Percentiles rank a stretch among this genome's conserved stretches.
Conservation (phyloP, 2,113 vertebrate species). For the Lepisosteus oculatus region DNA sequence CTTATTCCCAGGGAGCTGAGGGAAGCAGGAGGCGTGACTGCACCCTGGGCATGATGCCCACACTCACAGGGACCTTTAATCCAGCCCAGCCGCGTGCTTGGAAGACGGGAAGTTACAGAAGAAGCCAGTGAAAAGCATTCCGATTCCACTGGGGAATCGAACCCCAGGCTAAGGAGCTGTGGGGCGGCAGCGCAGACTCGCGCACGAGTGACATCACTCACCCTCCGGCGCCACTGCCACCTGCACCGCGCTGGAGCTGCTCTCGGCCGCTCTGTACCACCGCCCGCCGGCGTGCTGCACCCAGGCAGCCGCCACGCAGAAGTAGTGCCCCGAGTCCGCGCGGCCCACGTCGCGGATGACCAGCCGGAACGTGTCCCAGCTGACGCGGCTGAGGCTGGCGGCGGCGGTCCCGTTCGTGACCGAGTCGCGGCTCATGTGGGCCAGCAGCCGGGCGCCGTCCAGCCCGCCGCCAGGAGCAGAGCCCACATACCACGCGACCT, state of each 20-base stretch:
- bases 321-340: conserved; percentile 51
- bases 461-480: neutral
- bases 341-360: conserved; percentile 38
- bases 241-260: conserved; percentile 48
- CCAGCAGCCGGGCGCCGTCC: conserved; percentile 35
- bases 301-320: conserved; percentile 53
- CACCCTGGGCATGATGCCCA: no score
- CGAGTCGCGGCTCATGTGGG: conserved; percentile 57
- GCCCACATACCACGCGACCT: conserved; percentile 59
- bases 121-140: neutral
- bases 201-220: conserved; percentile 43
- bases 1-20: no score
- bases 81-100: no score
- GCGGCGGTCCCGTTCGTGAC: conserved; percentile 44
- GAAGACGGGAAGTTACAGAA: no score
- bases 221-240: conserved; percentile 56
- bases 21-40: no score
- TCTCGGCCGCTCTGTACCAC: conserved; percentile 62
- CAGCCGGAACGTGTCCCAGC: conserved; percentile 47
- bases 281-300: conserved; percentile 41
- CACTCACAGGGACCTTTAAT: no score
- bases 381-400: conserved; percentile 44
- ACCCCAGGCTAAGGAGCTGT: no score
- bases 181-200: no score
- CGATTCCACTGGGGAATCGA: neutral